phyloP scores from a whole-genome alignment of 2,888 invertebrate genomes.

The Drosophila mimetica region DNA sequence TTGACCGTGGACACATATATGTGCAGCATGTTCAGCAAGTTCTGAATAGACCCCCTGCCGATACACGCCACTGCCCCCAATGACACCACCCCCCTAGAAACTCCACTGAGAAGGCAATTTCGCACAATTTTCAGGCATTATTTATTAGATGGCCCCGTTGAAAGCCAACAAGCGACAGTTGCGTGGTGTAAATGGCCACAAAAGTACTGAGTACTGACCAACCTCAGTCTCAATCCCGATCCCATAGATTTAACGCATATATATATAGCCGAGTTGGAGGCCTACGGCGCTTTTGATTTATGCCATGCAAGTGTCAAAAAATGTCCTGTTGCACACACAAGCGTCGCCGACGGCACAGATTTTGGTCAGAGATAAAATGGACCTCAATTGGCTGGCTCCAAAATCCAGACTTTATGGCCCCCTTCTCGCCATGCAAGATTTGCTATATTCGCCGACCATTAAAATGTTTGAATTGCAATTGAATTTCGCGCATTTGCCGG shows the following conservation, averaged over 20 bases:
- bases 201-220: conserved; percentile 36
- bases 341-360: conserved; percentile 59
- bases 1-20: conserved; percentile 18
- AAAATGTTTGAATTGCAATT: conserved; percentile 63
- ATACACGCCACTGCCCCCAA: background rate
- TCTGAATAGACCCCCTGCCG: conserved; percentile 53
- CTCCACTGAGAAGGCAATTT: conserved; percentile 39
- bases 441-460: conserved; percentile 40
- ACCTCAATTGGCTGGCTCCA: conserved; percentile 18
- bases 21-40: conserved; percentile 53
- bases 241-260: conserved; percentile 11
- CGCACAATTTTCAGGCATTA: conserved; percentile 70
- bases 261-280: conserved; percentile 31
- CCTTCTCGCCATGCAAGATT: background rate
- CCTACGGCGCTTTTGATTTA: conserved; percentile 76
- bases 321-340: conserved; percentile 74
- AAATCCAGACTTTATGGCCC: background rate
- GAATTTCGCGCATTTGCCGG: conserved; percentile 56
- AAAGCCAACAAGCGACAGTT: conserved; percentile 62
- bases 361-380: conserved; percentile 59
- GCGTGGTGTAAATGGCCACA: conserved; percentile 63
- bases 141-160: conserved; percentile 73
- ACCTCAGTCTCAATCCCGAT: conserved; percentile 24
- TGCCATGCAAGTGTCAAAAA: conserved; percentile 77
- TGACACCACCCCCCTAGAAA: conserved; percentile 18